phyloP scores from a whole-genome alignment of 1,140 invertebrate genomes.

The Eueides isabella region DNA sequence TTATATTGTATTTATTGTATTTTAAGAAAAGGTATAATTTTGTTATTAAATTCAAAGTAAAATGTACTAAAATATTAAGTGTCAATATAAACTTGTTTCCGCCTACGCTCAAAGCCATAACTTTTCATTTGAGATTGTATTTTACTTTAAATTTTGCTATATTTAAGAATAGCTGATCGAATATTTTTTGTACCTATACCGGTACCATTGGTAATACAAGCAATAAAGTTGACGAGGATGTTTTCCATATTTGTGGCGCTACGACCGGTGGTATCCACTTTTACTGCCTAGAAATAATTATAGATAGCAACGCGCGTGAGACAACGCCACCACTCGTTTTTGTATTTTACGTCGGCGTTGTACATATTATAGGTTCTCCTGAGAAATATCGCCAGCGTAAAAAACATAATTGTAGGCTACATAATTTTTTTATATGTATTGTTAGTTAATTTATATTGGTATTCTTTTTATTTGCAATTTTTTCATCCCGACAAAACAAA shows the following conservation, averaged over 20 bases:
- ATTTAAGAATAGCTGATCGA: conserved; percentile 54
- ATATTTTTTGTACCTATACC: conserved; percentile 53
- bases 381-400: conserved; percentile 11
- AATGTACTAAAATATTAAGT: no score
- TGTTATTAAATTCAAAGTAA: no score
- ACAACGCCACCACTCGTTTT: conserved; percentile 27
- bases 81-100: background rate
- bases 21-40: no score
- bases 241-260: conserved; percentile 54
- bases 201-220: conserved; percentile 33
- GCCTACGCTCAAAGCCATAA: background rate
- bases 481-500: background rate
- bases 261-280: conserved; percentile 40
- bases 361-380: conserved; percentile 12
- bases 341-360: conserved; percentile 22
- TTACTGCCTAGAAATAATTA: conserved; percentile 42
- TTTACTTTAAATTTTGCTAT: background rate
- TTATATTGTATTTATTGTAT: background rate
- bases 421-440: background rate
- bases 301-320: conserved; percentile 23
- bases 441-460: background rate
- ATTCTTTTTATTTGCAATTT: background rate
- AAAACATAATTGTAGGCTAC: conserved; percentile 6
- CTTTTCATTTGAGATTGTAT: background rate
- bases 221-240: conserved; percentile 45